Evolutionary conservation across 2,797 vertebrate species (phyloP).

Genomic region (Nannoperca obscura): DNA sequence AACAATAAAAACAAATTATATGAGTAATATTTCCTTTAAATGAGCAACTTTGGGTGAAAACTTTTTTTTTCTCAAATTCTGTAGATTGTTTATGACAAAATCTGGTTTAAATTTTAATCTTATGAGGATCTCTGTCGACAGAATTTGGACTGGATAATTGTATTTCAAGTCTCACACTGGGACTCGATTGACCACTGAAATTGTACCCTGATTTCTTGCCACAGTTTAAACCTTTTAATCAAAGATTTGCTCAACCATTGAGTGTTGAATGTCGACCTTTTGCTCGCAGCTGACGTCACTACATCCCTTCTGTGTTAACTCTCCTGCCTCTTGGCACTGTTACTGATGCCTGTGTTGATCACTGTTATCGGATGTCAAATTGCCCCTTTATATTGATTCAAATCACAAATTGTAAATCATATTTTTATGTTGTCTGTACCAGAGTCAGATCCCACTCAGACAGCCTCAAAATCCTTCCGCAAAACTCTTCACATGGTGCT

Average conservation of each 20-base stretch:
- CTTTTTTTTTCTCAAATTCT: background rate
- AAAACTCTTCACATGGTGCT: background rate
- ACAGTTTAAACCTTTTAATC: constrained; percentile 40
- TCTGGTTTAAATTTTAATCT: background rate
- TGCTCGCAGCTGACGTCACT: background rate
- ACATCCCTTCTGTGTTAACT: background rate
- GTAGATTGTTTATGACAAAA: background rate
- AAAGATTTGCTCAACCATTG: constrained; percentile 5
- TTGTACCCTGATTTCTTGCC: constrained; percentile 4
- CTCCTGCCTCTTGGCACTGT: background rate
- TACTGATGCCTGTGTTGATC: background rate
- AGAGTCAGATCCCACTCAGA: too few relatives aligned
- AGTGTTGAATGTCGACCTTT: background rate
- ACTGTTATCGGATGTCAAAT: background rate
- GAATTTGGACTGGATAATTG: background rate
- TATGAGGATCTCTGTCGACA: background rate
- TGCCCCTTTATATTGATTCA: background rate
- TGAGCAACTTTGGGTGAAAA: background rate
- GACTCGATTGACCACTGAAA: constrained; percentile 6
- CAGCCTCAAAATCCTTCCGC: too few relatives aligned
- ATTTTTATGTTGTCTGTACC: too few relatives aligned
- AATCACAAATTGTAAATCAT: too few relatives aligned
- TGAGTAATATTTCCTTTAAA: background rate
- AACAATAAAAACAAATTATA: background rate
- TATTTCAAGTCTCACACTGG: constrained; percentile 6